Evolutionary conservation across 2,888 invertebrate genomes (phyloP), one percentile per base, ranked within the genome.

Genomic region (Xanthia togata): DNA sequence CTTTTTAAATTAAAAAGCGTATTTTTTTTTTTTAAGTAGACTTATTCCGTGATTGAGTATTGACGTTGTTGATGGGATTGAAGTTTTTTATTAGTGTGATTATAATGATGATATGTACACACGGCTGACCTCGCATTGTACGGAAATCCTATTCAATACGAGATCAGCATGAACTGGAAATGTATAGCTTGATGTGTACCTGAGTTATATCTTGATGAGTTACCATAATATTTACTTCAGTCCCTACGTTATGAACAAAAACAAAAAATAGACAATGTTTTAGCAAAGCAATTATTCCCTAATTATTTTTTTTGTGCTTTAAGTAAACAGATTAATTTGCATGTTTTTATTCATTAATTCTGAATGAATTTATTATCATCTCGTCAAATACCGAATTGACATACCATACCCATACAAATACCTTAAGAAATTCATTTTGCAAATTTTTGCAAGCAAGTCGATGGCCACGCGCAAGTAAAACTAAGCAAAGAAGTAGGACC

Each of bases 1-100:
- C 60, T 77, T 85, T 84, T 76, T 78, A 83, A 74, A 76, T 82
- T 78, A 77, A 73, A 85, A 81, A 78, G 35, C 64, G 67, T 5
- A 2, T 68, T 68, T 12, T 53, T 31, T 68, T 68, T 12, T 53
- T 73, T 47, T 55, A 55, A 55, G 55, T 57, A 53, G 31, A 80
- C 55, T 63, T 62, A 59, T 75, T 80, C 38, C 20, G 8, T 47
- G 26, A 67, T 72, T 50, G 3, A 53, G 38, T 55, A 65, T 64
- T 57, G 60, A 38, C n/a, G 26, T n/a, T 67, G 35, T 20, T 67
- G 23, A 57, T 50, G 3, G 31, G 47, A 17, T 35, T 8, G 8
- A 14, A 11, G 17, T 12, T 47, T 41, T 50, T 47, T 38, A 53
- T 75, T 53, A 17, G 11, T 62, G 26, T 31, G 2, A 50, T 50